Evolutionary conservation across 2,888 invertebrate genomes (phyloP).

Genomic region (Cordilura impudica): DNA sequence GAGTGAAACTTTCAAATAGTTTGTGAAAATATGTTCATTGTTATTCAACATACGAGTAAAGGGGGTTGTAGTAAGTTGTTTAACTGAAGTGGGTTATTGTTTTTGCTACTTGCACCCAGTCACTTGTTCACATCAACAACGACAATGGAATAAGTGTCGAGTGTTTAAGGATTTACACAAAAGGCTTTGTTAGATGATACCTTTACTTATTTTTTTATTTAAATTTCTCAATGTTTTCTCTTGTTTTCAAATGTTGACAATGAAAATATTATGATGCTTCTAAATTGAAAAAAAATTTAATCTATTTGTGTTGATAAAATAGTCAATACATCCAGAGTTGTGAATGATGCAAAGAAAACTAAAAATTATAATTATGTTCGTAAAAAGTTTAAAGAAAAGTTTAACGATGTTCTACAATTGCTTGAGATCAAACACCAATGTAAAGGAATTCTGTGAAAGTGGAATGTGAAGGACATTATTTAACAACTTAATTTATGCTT

Average conservation of each 20-base stretch:
- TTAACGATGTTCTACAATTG: too few relatives aligned
- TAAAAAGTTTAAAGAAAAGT: too few relatives aligned
- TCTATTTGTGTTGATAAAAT: not conserved
- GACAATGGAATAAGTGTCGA: conserved; percentile 33
- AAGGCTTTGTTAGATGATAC: conserved; percentile 27
- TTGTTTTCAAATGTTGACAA: conserved; percentile 2
- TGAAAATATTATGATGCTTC: conserved; percentile 18
- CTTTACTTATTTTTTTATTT: conserved; percentile 22
- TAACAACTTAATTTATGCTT: too few relatives aligned
- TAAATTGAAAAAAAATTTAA: not conserved
- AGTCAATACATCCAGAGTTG: not conserved
- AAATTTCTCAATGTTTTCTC: not conserved
- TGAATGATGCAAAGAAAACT: too few relatives aligned
- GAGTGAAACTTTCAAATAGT: not conserved
- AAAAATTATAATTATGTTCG: too few relatives aligned
- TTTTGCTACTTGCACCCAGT: not conserved
- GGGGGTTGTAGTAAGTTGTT: conserved; percentile 52
- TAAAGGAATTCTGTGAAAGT: too few relatives aligned
- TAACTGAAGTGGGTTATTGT: conserved; percentile 38
- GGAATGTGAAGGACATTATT: too few relatives aligned
- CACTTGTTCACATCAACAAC: conserved; percentile 15
- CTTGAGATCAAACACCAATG: too few relatives aligned
- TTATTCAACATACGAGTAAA: conserved; percentile 26
- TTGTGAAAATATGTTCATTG: conserved; percentile 28
- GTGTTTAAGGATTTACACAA: conserved; percentile 43